These are phyloP conservation scores for Scelioninae gen. 2 DNA, from an alignment of 2,888 invertebrate species.

Conservation along the genomic window DNA sequence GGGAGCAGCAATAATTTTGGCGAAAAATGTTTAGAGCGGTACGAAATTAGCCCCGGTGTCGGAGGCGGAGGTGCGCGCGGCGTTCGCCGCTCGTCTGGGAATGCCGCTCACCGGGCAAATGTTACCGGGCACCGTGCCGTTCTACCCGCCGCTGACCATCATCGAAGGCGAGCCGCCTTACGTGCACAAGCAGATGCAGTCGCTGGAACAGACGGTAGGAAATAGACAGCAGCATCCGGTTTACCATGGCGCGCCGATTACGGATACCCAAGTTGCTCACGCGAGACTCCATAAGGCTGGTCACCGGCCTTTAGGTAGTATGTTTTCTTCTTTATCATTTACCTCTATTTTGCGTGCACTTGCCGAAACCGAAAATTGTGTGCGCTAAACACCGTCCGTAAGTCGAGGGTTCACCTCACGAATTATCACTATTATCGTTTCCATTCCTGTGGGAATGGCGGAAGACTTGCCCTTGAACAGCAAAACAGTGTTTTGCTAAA, in stretches of 20 bases:
- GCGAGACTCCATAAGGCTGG: constrained; percentile 83
- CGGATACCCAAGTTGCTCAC: constrained; percentile 82
- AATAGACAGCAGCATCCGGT: constrained; percentile 69
- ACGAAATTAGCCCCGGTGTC: constrained; percentile 80
- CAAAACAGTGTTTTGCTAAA: too few relatives aligned
- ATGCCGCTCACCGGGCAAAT: constrained; percentile 82
- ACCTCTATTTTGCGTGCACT: constrained; percentile 50
- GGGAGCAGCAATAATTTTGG: constrained; percentile 20
- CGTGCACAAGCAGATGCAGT: constrained; percentile 78
- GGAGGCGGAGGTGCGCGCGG: constrained; percentile 87
- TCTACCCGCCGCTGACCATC: constrained; percentile 82
- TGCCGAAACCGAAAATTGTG: constrained; percentile 48
- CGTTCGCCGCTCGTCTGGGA: constrained; percentile 81
- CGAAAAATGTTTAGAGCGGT: constrained; percentile 72
- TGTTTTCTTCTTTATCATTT: constrained; percentile 68
- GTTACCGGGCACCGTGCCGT: constrained; percentile 82
- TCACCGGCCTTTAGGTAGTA: constrained; percentile 78
- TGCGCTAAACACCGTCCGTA: constrained; percentile 27
- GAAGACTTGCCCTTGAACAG: not conserved
- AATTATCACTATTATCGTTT: constrained; percentile 19
- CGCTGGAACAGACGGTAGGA: constrained; percentile 75
- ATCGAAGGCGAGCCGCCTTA: constrained; percentile 76
- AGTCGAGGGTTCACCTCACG: constrained; percentile 14
- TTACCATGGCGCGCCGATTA: constrained; percentile 77
- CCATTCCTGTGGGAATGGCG: not conserved